Percentiles rank a stretch among this genome's conserved stretches.
These are phyloP conservation scores for Macropis europaea DNA, from an alignment of 2,888 invertebrate genomes.

Conservation along the genomic window DNA sequence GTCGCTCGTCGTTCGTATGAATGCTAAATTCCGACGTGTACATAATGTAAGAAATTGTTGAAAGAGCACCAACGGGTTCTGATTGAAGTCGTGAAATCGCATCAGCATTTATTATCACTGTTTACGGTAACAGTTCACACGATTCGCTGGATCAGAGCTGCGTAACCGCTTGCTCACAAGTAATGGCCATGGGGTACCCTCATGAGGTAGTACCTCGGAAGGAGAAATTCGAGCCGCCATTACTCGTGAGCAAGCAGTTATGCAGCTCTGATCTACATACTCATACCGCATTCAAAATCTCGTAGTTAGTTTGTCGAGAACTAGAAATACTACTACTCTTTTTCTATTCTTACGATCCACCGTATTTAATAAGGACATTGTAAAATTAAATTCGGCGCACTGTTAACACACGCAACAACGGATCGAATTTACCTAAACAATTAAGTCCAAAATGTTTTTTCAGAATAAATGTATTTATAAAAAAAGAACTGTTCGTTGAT, in stretches of 20 bases:
- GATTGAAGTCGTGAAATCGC: background rate
- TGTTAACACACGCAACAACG: constrained; percentile 41
- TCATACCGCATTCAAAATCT: constrained; percentile 6
- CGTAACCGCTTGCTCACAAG: background rate
- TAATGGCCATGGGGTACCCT: too few species aligned
- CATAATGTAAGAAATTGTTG: constrained; percentile 62
- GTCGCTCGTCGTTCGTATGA: background rate
- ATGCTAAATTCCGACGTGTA: constrained; percentile 46
- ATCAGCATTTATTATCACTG: constrained; percentile 9
- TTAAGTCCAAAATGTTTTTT: constrained; percentile 53
- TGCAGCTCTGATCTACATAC: too few species aligned
- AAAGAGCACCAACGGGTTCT: constrained; percentile 16
- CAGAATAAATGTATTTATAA: constrained; percentile 68
- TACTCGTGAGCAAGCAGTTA: too few species aligned
- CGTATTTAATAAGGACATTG: constrained; percentile 3
- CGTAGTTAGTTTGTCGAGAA: background rate
- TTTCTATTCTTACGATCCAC: constrained; percentile 18
- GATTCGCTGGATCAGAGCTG: constrained; percentile 5
- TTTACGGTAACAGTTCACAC: constrained; percentile 15
- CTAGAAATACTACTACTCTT: constrained; percentile 10
- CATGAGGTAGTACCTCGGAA: too few species aligned
- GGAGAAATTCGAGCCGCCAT: too few species aligned
- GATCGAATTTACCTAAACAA: constrained; percentile 24
- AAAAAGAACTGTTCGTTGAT: too few species aligned
- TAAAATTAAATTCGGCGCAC: constrained; percentile 18